phyloP scores from a whole-genome alignment of 2,113 vertebrate species.

The Calyptommatus sinebrachiatus region DNA sequence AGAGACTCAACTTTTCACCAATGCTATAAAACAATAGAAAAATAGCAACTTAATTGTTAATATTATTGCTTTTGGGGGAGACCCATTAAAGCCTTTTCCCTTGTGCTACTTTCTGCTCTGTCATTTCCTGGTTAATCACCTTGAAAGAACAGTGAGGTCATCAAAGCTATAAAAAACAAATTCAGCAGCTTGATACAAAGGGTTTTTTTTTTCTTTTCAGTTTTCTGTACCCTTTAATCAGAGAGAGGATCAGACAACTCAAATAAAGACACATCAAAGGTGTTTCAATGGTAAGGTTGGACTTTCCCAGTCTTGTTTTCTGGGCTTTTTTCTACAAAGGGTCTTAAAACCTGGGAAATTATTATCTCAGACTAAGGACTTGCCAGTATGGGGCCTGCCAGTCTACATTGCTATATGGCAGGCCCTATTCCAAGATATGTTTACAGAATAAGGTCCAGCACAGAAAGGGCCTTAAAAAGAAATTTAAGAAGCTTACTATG shows the following conservation, averaged over 20 bases:
- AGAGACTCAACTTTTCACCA: too few species aligned
- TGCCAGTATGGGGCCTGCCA: too few species aligned
- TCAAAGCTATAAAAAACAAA: not conserved
- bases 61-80: not conserved
- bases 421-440: too few species aligned
- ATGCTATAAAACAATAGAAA: not conserved
- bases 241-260: not conserved
- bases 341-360: not conserved
- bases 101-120: not conserved
- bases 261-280: not conserved
- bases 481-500: not conserved
- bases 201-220: not conserved
- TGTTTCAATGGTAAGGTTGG: not conserved
- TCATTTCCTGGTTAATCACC: constrained; percentile 7
- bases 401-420: too few species aligned
- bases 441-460: too few species aligned
- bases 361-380: too few species aligned
- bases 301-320: too few species aligned
- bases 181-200: not conserved
- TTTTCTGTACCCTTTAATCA: not conserved
- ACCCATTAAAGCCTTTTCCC: not conserved
- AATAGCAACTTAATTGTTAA: not conserved
- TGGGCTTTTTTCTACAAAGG: not conserved
- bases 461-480: too few species aligned
- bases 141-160: not conserved